Percentiles rank a stretch among this genome's conserved stretches.
phyloP scores from a whole-genome alignment of 2,797 vertebrate genomes.

The Notolepis coatsorum region DNA sequence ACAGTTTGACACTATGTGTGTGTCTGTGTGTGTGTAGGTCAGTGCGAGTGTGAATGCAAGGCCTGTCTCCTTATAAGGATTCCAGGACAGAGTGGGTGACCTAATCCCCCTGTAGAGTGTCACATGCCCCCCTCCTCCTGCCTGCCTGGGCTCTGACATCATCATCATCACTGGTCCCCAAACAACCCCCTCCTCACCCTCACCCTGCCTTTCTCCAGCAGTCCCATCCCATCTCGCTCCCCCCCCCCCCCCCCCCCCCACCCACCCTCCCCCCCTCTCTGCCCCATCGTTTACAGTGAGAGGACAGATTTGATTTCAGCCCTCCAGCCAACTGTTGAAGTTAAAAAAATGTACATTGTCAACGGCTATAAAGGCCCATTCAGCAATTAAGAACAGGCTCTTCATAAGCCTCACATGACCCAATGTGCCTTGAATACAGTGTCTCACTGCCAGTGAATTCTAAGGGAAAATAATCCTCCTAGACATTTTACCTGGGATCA shows the following conservation, averaged over 20 bases:
- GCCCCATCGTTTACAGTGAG: constrained; percentile 4
- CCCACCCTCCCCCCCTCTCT: constrained; percentile 19
- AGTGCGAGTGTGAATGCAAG: constrained; percentile 39
- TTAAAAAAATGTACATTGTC: background rate
- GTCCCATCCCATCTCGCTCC: background rate
- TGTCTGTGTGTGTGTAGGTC: constrained; percentile 23
- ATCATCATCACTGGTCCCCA: constrained; percentile 76
- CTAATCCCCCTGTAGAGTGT: constrained; percentile 72
- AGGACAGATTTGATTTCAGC: background rate
- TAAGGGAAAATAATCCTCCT: background rate
- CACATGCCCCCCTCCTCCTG: constrained; percentile 70
- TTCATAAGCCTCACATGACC: constrained; percentile 8
- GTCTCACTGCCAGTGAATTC: background rate
- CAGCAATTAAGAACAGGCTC: background rate
- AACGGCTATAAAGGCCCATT: constrained; percentile 4
- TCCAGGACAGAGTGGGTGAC: constrained; percentile 70
- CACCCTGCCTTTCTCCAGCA: constrained; percentile 20
- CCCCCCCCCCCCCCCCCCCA: too few species aligned
- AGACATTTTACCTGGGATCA: background rate
- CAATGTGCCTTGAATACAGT: background rate
- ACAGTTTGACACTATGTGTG: constrained; percentile 14
- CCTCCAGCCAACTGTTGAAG: constrained; percentile 15
- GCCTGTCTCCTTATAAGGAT: constrained; percentile 76
- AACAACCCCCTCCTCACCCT: constrained; percentile 41
- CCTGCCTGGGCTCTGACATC: constrained; percentile 80